Evolutionary conservation across 2,797 vertebrate genomes (phyloP), one percentile per base, ranked within the genome.

Genomic region (Lepidocolaptes lacrymiger): DNA sequence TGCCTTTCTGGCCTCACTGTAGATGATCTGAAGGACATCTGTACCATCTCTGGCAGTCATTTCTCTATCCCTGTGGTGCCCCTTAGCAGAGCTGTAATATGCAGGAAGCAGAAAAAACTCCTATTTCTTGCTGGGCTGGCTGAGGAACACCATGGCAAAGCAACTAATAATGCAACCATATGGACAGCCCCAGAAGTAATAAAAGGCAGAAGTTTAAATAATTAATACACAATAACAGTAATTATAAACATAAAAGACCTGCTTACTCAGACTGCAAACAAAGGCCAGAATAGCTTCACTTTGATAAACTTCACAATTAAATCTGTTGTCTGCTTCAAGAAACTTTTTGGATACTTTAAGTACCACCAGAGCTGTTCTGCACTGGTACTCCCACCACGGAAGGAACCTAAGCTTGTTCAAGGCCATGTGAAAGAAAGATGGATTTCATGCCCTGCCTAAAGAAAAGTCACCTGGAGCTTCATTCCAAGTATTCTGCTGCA

Each of bases 11-110:
- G 30, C 30, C 32, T 28, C 32, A 0, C 7, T 63, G 54, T 3
- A 61, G 66, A 24, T 37, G 54, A 58, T 54, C 62, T 51, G 51
- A 84, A 88, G 74, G n/a, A 61, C 73, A 91, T 39, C 76, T 90
- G 66, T 17, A 55, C 30, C 27, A 39, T 54, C 80, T n/a, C 69
- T 84, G 85, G 48, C 51, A 43, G 62, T 9, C 30, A 48, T 48
- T 69, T 68, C 81, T 79, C 55, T 41, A 3, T 46, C 80, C 74
- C 85, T 54, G 58, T 37, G 61, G 61, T 72, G 37, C 11, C 54
- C 32, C 41, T 90, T 43, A 77, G 82, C 76, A 81, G 76, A 81
- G 76, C 14, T 75, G n/a, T 37, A 68, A 78, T 14, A 41, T 15
- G 26, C 51, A 90, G 32, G 24, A 68, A 75, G 73, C 39, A 78